Evolutionary conservation across 2,888 invertebrate species (phyloP).

Genomic region (Troides aeacus): DNA sequence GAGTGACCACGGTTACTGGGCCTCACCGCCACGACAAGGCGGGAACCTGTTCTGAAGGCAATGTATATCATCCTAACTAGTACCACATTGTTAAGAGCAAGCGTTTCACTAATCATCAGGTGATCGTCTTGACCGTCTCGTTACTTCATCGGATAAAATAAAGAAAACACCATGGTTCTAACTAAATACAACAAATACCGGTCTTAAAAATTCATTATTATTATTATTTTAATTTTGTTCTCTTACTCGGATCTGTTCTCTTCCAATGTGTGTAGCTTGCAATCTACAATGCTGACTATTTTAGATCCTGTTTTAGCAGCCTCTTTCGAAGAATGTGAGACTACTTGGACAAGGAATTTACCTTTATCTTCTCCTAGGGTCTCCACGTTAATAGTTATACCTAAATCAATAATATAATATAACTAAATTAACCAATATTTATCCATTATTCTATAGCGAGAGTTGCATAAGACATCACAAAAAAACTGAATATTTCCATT

Average conservation of each 20-base stretch:
- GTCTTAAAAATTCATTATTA: not conserved
- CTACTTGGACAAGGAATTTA: constrained; percentile 81
- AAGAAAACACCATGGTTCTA: not conserved
- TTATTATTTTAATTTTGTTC: not conserved
- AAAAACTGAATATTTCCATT: too few species aligned
- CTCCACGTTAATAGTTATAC: constrained; percentile 70
- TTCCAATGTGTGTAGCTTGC: constrained; percentile 82
- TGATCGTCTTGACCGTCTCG: too few species aligned
- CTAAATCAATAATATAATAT: constrained; percentile 42
- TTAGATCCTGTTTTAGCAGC: constrained; percentile 80
- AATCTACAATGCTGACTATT: constrained; percentile 80
- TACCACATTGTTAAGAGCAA: too few species aligned
- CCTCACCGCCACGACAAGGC: too few species aligned
- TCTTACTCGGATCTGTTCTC: constrained; percentile 82
- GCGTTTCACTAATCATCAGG: too few species aligned
- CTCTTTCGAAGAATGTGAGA: constrained; percentile 79
- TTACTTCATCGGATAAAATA: too few species aligned
- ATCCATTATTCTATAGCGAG: not conserved
- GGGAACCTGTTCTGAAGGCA: too few species aligned
- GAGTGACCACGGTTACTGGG: too few species aligned
- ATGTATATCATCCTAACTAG: too few species aligned
- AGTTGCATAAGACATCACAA: too few species aligned
- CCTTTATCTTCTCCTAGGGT: constrained; percentile 66
- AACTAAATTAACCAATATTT: constrained; percentile 6
- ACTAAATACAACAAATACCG: not conserved